Base-by-base conservation (phyloP, 2,797 vertebrate genomes). In the Sitta carolinensis region DNA sequence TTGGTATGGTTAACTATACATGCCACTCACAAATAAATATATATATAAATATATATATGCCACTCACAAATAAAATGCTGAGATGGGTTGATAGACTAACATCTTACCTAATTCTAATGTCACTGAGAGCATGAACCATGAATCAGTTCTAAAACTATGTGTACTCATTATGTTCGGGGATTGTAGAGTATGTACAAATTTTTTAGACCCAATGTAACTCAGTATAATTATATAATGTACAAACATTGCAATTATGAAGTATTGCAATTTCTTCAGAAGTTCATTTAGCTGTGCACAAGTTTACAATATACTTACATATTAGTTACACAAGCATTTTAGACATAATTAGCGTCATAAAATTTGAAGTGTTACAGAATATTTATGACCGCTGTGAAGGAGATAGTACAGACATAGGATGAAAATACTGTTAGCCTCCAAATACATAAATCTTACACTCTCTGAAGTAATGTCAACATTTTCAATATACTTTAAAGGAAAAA, bases 281-380 rank as follows among this genome's bases (percentile, higher is more conserved):
- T 97, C 45, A 93, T 93, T 94, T 94, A 85, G 59, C 69, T 95
- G 59, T 91, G 20, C 89, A 78, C 12, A 84, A 76, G 61, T 52
- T 93, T 90, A 84, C 73, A 82, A 92, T 91, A 97, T 61, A 83
- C 57, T 70, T 93, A 45, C 45, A 32, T 95, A 87, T 84, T 93
- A 96, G 76, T 92, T 94, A 93, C 69, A 96, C 83, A 92, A 83
- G 66, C 54, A 87, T 96, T 96, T 96, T 89, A 84, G 59, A 77
- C 94, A 1, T 79, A 96, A 95, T 96, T 95, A 92, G 51, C 52
- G 18, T 90, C 58, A 87, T 95, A 96, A 95, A 90, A 93, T 83
- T 72, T 93, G 82, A 97, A 94, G 59, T 83, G 64, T 89, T 95
- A 68, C 34, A 90, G 94, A 96, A 94, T 47, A 74, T 57, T 74